Evolutionary conservation across 2,888 invertebrate genomes (phyloP), one percentile per base, ranked within the genome.

Genomic region (Spisula solida): DNA sequence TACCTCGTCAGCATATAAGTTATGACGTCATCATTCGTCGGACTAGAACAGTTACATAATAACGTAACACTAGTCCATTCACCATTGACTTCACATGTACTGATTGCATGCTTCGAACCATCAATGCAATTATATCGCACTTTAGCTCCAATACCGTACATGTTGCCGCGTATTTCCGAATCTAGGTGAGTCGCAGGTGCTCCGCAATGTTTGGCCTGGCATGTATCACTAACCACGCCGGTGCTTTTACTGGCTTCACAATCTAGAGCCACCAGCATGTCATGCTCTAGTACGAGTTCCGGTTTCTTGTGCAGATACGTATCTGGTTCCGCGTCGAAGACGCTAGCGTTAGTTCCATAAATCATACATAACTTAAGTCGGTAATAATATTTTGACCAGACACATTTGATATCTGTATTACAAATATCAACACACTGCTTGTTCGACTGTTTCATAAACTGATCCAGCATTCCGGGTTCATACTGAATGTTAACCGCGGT

Each of bases 51-150:
- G 0, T 18, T 31, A 16, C 75, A 75, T 4, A 14, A 75, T 18
- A 75, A 18, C 6, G 10, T 75, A 18, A 75, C 34, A 18, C 1
- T 34, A 34, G 34, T 34, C 75, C 75, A 75, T 18, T 31, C 12
- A 16, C 75, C 75, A 14, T 25, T 18, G 1, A 34, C 31, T 34
- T 75, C 14, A 16, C 75, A 75, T 34, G 75, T 75, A 16, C 75
- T 75, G 29, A 16, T 34, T 12, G 0, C 12, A 34, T 16, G 31
- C 31, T 75, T 31, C 0, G 75, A 12, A 8, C 75, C 75, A 34
- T 75, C 75, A 18, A 34, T 34, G 31, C 75, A 75, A 34, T 75
- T 18, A 14, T 75, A 75, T 16, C 75, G 75, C 25, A 75, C 75
- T 25, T 75, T 75, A 2, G 75, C n/a, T 18, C 75, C 75, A 2